These are phyloP conservation scores for Brenthis hecate DNA, from an alignment of 2,888 invertebrate genomes.

Conservation along the genomic window DNA sequence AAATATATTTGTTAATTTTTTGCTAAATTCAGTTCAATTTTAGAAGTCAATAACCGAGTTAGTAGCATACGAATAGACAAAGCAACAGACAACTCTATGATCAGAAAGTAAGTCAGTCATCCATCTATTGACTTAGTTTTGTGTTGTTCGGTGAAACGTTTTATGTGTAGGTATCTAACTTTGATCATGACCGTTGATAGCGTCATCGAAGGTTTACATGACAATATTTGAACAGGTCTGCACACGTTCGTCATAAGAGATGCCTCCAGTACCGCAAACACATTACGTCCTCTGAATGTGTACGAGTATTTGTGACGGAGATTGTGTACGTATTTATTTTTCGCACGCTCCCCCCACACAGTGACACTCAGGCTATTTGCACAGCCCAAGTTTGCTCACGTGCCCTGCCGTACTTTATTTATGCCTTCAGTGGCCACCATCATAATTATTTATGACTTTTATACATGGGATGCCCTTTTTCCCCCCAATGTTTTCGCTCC, in stretches of 20 bases:
- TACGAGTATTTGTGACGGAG: conserved; percentile 64
- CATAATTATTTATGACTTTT: conserved; percentile 78
- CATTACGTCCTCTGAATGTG: conserved; percentile 70
- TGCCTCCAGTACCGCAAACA: conserved; percentile 64
- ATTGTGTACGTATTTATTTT: conserved; percentile 77
- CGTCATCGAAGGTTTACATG: conserved; percentile 25
- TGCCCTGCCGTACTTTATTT: conserved; percentile 63
- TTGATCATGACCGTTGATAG: conserved; percentile 23
- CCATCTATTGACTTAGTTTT: not conserved
- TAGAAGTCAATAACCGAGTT: too few species aligned
- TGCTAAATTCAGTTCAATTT: too few species aligned
- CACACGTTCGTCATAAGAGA: conserved; percentile 53
- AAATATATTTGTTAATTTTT: too few species aligned
- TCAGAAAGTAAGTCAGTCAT: conserved; percentile 1
- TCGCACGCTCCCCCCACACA: conserved; percentile 46
- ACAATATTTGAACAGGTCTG: conserved; percentile 38
- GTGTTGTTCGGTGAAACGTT: not conserved
- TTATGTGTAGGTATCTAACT: conserved; percentile 9
- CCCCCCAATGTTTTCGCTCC: conserved; percentile 54
- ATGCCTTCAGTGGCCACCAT: conserved; percentile 67
- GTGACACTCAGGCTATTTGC: conserved; percentile 60
- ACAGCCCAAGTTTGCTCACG: conserved; percentile 64
- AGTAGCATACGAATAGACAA: too few species aligned
- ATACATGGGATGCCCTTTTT: conserved; percentile 62
- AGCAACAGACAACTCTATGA: not conserved